A percentile compares a stretch with the other conserved stretches of the same genome.
Conservation (phyloP, 2,797 vertebrate species). For the Tokudaia tokunoshimensis region DNA sequence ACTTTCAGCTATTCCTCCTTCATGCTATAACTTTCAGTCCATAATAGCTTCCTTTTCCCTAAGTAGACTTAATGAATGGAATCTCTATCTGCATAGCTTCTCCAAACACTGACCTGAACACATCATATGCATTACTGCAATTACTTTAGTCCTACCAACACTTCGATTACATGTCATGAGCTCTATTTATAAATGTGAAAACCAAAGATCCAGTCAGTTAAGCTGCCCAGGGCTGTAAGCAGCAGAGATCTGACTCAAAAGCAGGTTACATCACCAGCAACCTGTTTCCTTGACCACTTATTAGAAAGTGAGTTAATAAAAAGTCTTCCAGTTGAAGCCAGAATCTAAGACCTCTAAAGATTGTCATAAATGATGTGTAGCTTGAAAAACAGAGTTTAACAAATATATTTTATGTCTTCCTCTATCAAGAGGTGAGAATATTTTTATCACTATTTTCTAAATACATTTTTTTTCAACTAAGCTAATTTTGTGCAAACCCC, state of each 20-base stretch:
- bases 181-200: constrained; percentile 17
- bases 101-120: constrained; percentile 5
- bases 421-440: background rate
- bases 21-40: background rate
- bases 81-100: background rate
- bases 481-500: constrained; percentile 27
- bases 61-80: constrained; percentile 8
- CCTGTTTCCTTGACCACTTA: background rate
- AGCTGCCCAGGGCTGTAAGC: background rate
- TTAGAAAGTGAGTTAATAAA: background rate
- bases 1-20: background rate
- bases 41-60: background rate
- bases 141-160: background rate
- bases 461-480: background rate
- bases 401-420: background rate
- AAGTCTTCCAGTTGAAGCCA: background rate
- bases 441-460: constrained; percentile 17
- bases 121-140: background rate
- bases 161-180: background rate
- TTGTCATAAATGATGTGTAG: constrained; percentile 10
- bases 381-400: constrained; percentile 5
- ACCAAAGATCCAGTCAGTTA: background rate
- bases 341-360: background rate
- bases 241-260: background rate
- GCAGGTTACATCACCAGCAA: background rate